phyloP scores from a whole-genome alignment of 2,113 vertebrate species.

The Hystrix brachyura region DNA sequence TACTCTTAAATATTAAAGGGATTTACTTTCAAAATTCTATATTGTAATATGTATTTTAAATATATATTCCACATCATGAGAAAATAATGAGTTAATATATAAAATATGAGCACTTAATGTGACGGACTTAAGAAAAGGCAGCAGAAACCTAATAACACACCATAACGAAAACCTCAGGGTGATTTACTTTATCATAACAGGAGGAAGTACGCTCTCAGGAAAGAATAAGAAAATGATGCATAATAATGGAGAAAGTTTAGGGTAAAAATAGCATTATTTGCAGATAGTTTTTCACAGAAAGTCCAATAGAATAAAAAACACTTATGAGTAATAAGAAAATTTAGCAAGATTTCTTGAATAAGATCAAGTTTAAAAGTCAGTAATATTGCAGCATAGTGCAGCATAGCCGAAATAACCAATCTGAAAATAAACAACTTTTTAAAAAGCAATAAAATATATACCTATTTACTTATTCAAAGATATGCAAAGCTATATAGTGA shows the following conservation, averaged over 20 bases:
- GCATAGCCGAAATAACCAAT: background rate
- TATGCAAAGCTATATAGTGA: background rate
- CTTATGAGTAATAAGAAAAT: background rate
- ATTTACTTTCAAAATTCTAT: background rate
- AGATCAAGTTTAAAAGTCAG: background rate
- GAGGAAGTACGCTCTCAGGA: background rate
- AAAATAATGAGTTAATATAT: conserved; percentile 48
- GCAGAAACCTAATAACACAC: background rate
- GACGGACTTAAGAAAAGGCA: background rate
- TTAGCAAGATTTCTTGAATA: background rate
- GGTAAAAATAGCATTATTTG: background rate
- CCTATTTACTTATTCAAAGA: background rate
- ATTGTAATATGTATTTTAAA: background rate
- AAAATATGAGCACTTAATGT: background rate
- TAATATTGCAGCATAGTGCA: background rate
- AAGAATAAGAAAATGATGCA: background rate
- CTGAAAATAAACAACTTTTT: background rate
- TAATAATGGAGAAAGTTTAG: background rate
- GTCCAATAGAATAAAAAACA: background rate
- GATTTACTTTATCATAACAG: background rate
- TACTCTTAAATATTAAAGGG: background rate
- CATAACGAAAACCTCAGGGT: background rate
- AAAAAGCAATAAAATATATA: background rate
- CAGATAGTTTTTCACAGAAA: background rate
- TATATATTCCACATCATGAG: background rate